Conservation (phyloP, 2,113 vertebrate genomes). For the Leptocoma aspasia region DNA sequence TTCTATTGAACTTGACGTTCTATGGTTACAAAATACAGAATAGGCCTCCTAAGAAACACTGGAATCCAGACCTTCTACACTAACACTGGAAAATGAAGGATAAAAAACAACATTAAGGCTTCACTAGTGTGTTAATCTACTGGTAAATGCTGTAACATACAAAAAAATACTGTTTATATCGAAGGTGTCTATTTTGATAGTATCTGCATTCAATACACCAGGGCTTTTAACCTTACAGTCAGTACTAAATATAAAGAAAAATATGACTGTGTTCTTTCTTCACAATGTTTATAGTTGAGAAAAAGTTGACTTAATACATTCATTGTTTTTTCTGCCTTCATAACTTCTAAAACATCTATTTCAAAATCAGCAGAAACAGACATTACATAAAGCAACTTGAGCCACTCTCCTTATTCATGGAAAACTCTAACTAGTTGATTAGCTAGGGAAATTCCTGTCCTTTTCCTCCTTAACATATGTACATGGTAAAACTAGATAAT, state of each 20-base stretch:
- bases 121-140: neutral
- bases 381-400: neutral
- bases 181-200: neutral
- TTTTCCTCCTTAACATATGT: neutral
- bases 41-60: neutral
- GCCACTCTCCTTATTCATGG: neutral
- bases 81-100: neutral
- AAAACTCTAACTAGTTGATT: neutral
- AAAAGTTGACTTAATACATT: neutral
- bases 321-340: neutral
- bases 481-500: neutral
- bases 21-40: neutral
- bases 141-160: neutral
- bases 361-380: neutral
- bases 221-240: neutral
- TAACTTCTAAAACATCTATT: neutral
- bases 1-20: neutral
- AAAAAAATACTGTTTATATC: neutral
- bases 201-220: neutral
- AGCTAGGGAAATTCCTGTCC: neutral
- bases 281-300: neutral
- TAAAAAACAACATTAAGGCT: neutral
- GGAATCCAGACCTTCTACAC: neutral
- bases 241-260: neutral
- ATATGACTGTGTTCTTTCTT: neutral